Evolutionary conservation across 1,140 invertebrate genomes (phyloP).

Genomic region (Lasioglossum baleicum): DNA sequence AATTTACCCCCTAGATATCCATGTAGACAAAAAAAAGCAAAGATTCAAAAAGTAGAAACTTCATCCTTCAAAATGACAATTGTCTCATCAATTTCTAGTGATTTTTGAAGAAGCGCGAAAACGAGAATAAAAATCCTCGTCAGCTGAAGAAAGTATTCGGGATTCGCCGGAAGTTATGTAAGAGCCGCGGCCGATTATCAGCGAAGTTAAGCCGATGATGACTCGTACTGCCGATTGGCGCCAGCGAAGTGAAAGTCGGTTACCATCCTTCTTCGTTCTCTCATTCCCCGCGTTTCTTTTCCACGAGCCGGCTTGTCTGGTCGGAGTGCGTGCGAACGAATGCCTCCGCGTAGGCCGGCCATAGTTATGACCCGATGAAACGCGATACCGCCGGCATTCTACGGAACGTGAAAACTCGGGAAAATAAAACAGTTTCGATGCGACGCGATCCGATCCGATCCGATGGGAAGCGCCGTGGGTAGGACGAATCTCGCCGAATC

Average conservation of each 20-base stretch:
- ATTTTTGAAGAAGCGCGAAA: too few relatives aligned
- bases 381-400: slow-evolving; percentile 7
- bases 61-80: too few relatives aligned
- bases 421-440: not conserved
- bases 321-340: slow-evolving; percentile 30
- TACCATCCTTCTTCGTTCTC: slow-evolving; percentile 49
- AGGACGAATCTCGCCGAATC: not conserved
- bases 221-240: slow-evolving; percentile 46
- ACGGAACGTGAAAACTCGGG: not conserved
- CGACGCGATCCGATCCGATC: not conserved
- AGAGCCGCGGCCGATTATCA: slow-evolving; percentile 50
- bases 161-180: slow-evolving; percentile 56
- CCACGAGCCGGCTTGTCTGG: not conserved
- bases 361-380: slow-evolving; percentile 27
- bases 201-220: slow-evolving; percentile 57
- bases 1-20: too few relatives aligned
- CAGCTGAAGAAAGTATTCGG: not conserved
- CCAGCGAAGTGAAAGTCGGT: slow-evolving; percentile 61
- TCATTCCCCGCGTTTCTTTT: slow-evolving; percentile 45
- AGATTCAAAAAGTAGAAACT: too few relatives aligned
- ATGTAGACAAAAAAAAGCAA: too few relatives aligned
- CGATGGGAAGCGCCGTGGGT: not conserved
- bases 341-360: slow-evolving; percentile 10
- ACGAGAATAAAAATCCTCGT: too few relatives aligned
- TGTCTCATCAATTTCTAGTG: too few relatives aligned